These are phyloP conservation scores for Amphiduros pacificus DNA, from an alignment of 2,888 invertebrate species.

Conservation along the genomic window DNA sequence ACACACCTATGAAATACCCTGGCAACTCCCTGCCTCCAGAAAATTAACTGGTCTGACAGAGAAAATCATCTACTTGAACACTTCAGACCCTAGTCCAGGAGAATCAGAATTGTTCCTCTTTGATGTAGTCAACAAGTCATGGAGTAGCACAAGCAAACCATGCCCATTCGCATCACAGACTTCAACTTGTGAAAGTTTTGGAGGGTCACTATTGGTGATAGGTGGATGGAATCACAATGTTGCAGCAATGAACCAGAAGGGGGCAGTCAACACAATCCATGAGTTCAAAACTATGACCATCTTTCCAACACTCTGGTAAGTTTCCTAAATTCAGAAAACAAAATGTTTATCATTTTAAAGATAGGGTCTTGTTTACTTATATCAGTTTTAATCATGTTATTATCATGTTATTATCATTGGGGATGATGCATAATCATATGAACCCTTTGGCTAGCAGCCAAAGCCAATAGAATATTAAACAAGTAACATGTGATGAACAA, in stretches of 20 bases:
- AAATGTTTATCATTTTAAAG: too few relatives aligned
- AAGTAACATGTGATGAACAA: too few relatives aligned
- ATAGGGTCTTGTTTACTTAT: too few relatives aligned
- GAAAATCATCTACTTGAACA: conserved; percentile 16
- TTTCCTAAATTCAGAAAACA: too few relatives aligned
- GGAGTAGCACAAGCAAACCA: conserved; percentile 30
- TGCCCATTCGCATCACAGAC: conserved; percentile 32
- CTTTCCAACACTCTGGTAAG: conserved; percentile 35
- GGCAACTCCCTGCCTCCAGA: conserved; percentile 33
- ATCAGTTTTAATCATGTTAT: too few relatives aligned
- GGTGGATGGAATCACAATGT: conserved; percentile 31
- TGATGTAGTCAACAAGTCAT: conserved; percentile 35
- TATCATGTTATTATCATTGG: too few relatives aligned
- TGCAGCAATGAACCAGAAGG: conserved; percentile 28
- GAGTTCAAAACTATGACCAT: conserved; percentile 35
- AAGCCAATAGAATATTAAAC: too few relatives aligned
- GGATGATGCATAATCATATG: too few relatives aligned
- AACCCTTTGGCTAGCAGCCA: too few relatives aligned
- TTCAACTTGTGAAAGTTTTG: conserved; percentile 29
- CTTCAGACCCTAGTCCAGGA: conserved; percentile 7
- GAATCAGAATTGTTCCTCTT: conserved; percentile 27
- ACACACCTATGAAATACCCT: conserved; percentile 34
- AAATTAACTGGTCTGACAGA: conserved; percentile 29
- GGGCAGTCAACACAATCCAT: conserved; percentile 31
- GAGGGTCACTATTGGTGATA: conserved; percentile 27